Base-by-base conservation (phyloP, 53 echinoderm and acorn worm genomes). In the Mesocentrotus franciscanus region DNA sequence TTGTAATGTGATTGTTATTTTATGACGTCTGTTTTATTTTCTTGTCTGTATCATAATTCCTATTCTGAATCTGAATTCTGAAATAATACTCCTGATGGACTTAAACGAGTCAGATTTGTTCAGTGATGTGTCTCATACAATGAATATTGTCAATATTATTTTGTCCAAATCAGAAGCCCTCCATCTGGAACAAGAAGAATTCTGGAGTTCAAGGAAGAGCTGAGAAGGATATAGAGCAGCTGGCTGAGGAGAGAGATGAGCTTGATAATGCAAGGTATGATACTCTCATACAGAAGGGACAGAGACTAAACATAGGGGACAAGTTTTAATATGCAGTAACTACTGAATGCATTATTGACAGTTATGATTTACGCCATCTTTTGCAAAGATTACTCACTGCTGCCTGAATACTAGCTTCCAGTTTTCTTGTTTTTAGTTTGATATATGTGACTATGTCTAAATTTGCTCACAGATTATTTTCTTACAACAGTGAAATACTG, bases 151-250 rank as follows among this genome's bases (percentile, higher is more conserved):
- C 26, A 68, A 68, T 76, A 33, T 76, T 76, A 42, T 42, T 27
- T 42, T 18, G 20, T 36, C 20, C 33, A 81, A 57, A 3, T 68
- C 92, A 99, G 98, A 97, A 97, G 75, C 66, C 96, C 9, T 96
- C 89, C 81, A 95, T 99, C 75, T 99, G 99, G 99, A 97, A 56
- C 93, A 99, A 98, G 96, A 97, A 97, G 93, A 99, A 99, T 94
- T 93, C 95, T 60, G 97, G 97, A 12, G 95, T 96, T 2, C n/a
- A 95, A 61, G 64, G 93, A 16, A 59, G 97, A 84, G 96, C 96
- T 1, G 94, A 95, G 94, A 97, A 96, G 94, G 96, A 95, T 59
- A 71, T 92, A 64, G 95, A 96, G 20, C 76, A 78, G 22, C 75
- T 94, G 4, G 96, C 95, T 35, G 95, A 97, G 85, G 96, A 97